Evolutionary conservation across 2,888 invertebrate genomes (phyloP).

Genomic region (Apodemia hepburni): DNA sequence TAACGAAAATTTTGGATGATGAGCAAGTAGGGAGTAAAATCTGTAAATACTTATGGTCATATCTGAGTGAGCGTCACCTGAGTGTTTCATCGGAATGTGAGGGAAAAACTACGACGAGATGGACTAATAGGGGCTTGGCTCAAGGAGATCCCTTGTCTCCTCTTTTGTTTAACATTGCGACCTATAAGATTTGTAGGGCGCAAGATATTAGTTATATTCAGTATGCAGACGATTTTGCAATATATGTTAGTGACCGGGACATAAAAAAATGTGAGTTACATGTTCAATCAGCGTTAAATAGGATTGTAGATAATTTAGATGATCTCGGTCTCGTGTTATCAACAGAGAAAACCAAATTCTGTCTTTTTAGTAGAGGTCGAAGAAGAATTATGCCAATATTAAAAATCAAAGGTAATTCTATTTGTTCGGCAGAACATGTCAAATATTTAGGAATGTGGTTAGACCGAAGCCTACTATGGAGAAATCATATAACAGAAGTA

Average conservation of each 20-base stretch:
- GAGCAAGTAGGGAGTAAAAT: conserved; percentile 18
- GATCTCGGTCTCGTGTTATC: neutral
- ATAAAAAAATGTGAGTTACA: neutral
- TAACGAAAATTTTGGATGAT: conserved; percentile 20
- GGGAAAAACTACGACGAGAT: conserved; percentile 1
- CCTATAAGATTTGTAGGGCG: conserved; percentile 21
- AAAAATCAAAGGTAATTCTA: too few relatives aligned
- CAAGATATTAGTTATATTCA: conserved; percentile 9
- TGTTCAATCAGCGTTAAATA: neutral
- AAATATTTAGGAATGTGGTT: conserved; percentile 13
- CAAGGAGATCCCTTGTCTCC: conserved; percentile 31
- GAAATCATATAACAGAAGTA: conserved; percentile 2
- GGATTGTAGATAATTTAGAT: neutral
- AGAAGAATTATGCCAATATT: conserved; percentile 2
- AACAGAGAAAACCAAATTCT: neutral
- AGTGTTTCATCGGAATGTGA: neutral
- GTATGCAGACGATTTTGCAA: conserved; percentile 28
- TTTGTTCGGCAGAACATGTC: neutral
- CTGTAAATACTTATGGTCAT: conserved; percentile 23
- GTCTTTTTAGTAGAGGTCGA: neutral
- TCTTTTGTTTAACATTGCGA: conserved; percentile 29
- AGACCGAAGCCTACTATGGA: conserved; percentile 9
- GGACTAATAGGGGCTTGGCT: conserved; percentile 25
- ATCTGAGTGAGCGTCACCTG: conserved; percentile 16
- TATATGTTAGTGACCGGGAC: neutral